phyloP scores from a whole-genome alignment of 2,797 vertebrate genomes.

The Sebastes steindachneri region DNA sequence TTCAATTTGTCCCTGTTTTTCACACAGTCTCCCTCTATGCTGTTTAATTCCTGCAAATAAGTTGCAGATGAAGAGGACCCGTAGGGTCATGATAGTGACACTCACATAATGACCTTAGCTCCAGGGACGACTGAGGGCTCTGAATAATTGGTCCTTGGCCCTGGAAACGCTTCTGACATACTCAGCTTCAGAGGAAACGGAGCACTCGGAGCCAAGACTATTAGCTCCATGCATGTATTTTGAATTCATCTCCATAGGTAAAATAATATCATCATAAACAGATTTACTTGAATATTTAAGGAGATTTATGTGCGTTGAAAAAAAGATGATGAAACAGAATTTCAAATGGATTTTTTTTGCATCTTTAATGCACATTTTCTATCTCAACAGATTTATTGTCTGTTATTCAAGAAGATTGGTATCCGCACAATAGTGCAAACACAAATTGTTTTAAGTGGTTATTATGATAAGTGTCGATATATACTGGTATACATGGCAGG shows the following conservation, averaged over 20 bases:
- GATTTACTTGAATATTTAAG: conserved; percentile 30
- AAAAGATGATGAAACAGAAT: conserved; percentile 17
- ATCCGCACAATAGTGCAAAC: background rate
- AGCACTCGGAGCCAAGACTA: conserved; percentile 49
- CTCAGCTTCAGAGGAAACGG: conserved; percentile 66
- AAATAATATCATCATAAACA: conserved; percentile 55
- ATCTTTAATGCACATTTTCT: background rate
- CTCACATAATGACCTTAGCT: conserved; percentile 77
- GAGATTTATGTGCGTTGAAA: background rate
- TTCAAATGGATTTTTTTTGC: background rate
- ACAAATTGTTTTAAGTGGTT: background rate
- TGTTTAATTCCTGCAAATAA: conserved; percentile 69
- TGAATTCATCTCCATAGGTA: conserved; percentile 71
- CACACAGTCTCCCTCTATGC: background rate
- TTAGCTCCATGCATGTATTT: conserved; percentile 63
- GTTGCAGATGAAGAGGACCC: conserved; percentile 69
- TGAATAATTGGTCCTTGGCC: conserved; percentile 79
- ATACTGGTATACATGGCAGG: background rate
- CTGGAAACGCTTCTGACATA: conserved; percentile 75
- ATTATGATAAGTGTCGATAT: background rate
- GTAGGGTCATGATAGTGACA: conserved; percentile 65
- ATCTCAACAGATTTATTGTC: background rate
- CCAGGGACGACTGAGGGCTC: conserved; percentile 62
- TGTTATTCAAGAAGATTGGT: background rate
- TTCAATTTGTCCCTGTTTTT: conserved; percentile 37